Evolutionary conservation across 2,113 vertebrate species (phyloP), one percentile per base, ranked within the genome.

Genomic region (Neolamprologus tretocephalus): DNA sequence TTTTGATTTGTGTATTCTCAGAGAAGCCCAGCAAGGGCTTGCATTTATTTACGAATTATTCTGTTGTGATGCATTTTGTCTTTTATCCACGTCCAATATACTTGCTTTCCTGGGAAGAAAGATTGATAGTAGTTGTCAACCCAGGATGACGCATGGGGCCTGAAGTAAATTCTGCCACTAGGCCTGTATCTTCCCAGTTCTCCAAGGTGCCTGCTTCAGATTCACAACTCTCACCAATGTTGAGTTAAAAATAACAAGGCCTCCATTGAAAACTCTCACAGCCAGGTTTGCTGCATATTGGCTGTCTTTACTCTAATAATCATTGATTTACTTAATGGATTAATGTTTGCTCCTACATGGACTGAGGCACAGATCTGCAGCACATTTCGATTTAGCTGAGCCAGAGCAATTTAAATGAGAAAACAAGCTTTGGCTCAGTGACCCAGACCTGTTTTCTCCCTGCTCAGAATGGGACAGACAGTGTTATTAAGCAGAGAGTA

Each of bases 81-180:
- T 92, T 92, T 89, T 92, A 90, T 89, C 73, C 61, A 19, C 19
- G 26, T 81, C 84, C 91, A 93, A 91, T 88, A 88, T 82, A 85
- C 40, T 78, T 55, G 83, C 85, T 58, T 92, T 88, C 82, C 81
- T 55, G 73, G 86, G 81, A 91, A 66, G 82, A 84, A 86, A 92
- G 93, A 95, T 89, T 86, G 85, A 94, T 93, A 31, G 86, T n/a
- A 17, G 82, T 51, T 93, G 93, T 93, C 93, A 89, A 45, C 9
- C 31, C 63, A 6, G 81, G 73, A 86, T 88, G 90, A 90, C 31
- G 16, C 47, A 91, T 87, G 68, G 63, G 54, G 19, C 71, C 73
- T 33, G 86, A n/a, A 17, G 82, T 90, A 87, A 90, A 91, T 68
- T 89, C 81, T 86, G 87, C 78, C 91, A 87, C 78, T 45, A 87